Percentiles rank a stretch among this genome's conserved stretches.
Conservation (phyloP, 2,113 vertebrate genomes). For the Crotalus helleri region DNA sequence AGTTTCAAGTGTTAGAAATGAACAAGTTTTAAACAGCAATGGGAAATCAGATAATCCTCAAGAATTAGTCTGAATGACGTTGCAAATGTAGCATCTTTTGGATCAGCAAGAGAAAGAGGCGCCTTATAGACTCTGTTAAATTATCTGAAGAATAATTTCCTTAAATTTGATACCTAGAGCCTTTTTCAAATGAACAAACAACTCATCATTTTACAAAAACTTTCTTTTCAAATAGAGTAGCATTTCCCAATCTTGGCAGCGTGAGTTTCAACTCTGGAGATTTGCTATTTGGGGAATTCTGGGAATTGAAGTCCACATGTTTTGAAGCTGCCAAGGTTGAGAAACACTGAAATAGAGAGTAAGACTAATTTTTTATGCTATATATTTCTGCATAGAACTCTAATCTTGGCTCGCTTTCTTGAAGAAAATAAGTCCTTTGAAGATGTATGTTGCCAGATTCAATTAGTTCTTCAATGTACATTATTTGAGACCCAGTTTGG, state of each 20-base stretch:
- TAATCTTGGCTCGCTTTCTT: not conserved
- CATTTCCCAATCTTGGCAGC: not conserved
- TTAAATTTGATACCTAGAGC: not conserved
- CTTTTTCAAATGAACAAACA: not conserved
- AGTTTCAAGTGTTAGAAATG: not conserved
- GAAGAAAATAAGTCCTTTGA: not conserved
- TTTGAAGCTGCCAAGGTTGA: not conserved
- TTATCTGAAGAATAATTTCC: not conserved
- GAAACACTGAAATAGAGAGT: not conserved
- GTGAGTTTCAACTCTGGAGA: not conserved
- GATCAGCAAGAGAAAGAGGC: not conserved
- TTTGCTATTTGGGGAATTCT: not conserved
- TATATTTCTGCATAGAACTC: not conserved
- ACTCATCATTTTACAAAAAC: not conserved
- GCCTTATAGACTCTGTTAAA: not conserved
- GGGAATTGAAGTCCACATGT: not conserved
- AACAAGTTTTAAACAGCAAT: not conserved
- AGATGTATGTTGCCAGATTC: not conserved
- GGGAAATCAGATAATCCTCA: slow-evolving; percentile 4
- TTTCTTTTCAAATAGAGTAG: not conserved
- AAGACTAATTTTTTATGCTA: not conserved
- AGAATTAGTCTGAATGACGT: not conserved
- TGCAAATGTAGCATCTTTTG: not conserved
- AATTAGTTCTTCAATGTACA: not conserved
- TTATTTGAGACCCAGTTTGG: not conserved